A percentile compares a stretch with the other conserved stretches of the same genome.
Conservation (phyloP, 2,113 vertebrate species). For the Desmodus rotundus region DNA sequence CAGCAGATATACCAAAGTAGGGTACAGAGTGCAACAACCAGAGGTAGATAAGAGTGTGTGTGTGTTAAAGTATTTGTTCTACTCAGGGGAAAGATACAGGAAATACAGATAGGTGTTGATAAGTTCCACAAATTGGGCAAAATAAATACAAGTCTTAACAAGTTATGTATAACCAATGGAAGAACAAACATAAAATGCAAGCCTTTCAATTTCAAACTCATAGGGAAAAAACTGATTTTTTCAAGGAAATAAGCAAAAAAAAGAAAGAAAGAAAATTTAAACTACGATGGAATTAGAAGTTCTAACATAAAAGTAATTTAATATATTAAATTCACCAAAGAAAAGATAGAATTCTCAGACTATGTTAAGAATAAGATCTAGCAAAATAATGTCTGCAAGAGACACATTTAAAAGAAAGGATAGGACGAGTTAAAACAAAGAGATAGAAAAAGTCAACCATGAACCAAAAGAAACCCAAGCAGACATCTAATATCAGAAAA, state of each 20-base stretch:
- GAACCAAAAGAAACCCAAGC: background rate
- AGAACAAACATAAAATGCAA: background rate
- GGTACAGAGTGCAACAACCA: background rate
- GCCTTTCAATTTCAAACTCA: slow-evolving; percentile 12
- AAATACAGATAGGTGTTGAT: background rate
- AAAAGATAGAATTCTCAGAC: background rate
- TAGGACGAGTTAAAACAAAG: background rate
- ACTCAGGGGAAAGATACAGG: background rate
- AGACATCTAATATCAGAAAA: background rate
- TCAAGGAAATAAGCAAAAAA: background rate
- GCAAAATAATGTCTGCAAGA: background rate
- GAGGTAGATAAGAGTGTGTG: background rate
- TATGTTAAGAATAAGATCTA: background rate
- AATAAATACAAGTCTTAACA: background rate
- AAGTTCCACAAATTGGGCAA: background rate
- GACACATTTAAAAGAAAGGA: background rate
- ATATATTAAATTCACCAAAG: background rate
- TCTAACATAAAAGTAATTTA: background rate
- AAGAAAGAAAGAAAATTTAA: background rate
- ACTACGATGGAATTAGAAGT: background rate
- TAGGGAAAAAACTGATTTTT: background rate
- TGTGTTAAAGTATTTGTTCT: background rate
- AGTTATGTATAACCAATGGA: background rate
- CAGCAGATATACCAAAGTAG: background rate
- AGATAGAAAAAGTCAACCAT: background rate